Conservation (phyloP, 2,888 invertebrate species). For the Odontocerum albicorne region DNA sequence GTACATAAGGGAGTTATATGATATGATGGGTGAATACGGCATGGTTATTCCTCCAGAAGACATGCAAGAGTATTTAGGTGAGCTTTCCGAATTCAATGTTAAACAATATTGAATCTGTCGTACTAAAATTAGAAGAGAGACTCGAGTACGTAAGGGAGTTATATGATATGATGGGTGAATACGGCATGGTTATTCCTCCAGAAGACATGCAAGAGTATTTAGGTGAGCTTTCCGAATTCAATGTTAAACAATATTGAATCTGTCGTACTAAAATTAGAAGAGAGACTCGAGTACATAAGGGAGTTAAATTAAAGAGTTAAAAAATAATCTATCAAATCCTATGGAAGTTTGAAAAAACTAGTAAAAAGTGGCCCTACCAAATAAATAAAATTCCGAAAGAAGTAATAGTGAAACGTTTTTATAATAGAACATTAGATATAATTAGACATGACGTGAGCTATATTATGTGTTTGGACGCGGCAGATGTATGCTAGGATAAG, state of each 20-base stretch:
- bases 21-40: slow-evolving; percentile 78
- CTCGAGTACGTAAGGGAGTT: slow-evolving; percentile 81
- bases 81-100: neutral
- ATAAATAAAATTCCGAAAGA: too few relatives aligned
- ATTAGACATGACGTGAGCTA: too few relatives aligned
- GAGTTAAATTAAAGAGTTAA: too few relatives aligned
- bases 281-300: slow-evolving; percentile 75
- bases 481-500: too few relatives aligned
- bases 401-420: too few relatives aligned
- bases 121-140: slow-evolving; percentile 69
- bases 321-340: too few relatives aligned
- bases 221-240: slow-evolving; percentile 59
- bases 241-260: slow-evolving; percentile 68
- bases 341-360: too few relatives aligned
- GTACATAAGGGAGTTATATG: slow-evolving; percentile 80
- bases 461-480: too few relatives aligned
- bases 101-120: slow-evolving; percentile 51
- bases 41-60: slow-evolving; percentile 76
- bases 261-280: slow-evolving; percentile 70
- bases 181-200: slow-evolving; percentile 68
- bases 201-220: slow-evolving; percentile 69
- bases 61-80: slow-evolving; percentile 61
- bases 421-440: too few relatives aligned
- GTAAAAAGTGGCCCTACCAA: too few relatives aligned
- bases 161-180: slow-evolving; percentile 83